phyloP scores from a whole-genome alignment of 1,140 invertebrate species.

The Galleria mellonella region DNA sequence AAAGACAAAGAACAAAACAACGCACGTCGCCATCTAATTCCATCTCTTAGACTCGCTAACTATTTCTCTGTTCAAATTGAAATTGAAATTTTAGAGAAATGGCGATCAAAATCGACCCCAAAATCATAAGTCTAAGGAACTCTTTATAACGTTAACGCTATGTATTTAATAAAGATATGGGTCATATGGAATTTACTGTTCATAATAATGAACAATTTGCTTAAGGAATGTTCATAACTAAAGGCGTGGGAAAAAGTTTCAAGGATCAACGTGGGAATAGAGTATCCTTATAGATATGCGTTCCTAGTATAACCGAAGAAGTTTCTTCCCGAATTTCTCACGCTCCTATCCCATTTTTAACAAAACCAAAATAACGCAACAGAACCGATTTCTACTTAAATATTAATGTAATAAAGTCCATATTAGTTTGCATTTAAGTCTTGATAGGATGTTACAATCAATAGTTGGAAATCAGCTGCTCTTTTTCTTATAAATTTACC shows the following conservation, averaged over 20 bases:
- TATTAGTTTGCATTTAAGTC: constrained; percentile 10
- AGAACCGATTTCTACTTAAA: constrained; percentile 13
- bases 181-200: no score
- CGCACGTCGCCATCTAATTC: no score
- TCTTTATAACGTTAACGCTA: no score
- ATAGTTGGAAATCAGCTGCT: constrained; percentile 31
- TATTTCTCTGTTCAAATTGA: no score
- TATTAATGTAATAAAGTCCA: constrained; percentile 8
- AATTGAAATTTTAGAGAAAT: no score
- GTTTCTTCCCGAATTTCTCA: constrained; percentile 72
- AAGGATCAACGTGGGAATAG: constrained; percentile 31
- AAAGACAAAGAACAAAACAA: no score
- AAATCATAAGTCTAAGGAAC: no score
- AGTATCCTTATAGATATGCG: constrained; percentile 24
- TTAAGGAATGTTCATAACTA: no score
- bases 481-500: constrained; percentile 32
- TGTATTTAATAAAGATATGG: no score
- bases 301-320: constrained; percentile 61
- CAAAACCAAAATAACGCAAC: constrained; percentile 27
- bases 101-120: no score
- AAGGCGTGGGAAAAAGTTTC: constrained; percentile 13
- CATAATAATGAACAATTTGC: no score
- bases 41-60: no score
- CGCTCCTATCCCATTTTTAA: constrained; percentile 54
- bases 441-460: constrained; percentile 12